Evolutionary conservation across 2,888 invertebrate genomes (phyloP).

Genomic region (Diloba caeruleocephala): DNA sequence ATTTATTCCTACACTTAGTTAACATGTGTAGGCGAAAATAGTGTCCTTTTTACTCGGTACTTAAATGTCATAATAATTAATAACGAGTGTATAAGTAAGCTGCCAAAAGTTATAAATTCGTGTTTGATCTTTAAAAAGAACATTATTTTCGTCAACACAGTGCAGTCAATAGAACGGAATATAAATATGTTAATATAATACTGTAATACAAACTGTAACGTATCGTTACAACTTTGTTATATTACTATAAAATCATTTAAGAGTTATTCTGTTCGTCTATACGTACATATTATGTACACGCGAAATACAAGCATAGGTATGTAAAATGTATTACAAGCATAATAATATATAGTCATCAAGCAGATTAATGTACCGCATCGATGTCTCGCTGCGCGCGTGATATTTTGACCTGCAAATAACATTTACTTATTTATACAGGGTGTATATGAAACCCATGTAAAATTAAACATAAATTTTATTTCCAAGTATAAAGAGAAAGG

Average conservation of each 20-base stretch:
- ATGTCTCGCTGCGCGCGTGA: conserved; percentile 98
- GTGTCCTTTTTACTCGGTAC: conserved; percentile 15
- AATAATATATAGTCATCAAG: conserved; percentile 38
- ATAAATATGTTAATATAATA: conserved; percentile 59
- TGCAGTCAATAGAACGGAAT: conserved; percentile 31
- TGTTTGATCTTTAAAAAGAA: conserved; percentile 2
- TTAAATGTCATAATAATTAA: not conserved
- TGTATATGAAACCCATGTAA: conserved; percentile 39
- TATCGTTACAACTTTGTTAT: conserved; percentile 47
- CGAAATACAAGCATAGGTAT: conserved; percentile 32
- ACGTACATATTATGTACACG: conserved; percentile 37
- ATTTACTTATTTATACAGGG: conserved; percentile 44
- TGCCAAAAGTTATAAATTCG: conserved; percentile 33
- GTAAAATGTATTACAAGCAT: conserved; percentile 35
- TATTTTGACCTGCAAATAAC: conserved; percentile 92
- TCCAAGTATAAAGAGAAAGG: conserved; percentile 10
- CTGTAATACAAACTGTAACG: conserved; percentile 60
- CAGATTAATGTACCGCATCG: conserved; percentile 91
- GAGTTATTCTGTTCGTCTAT: conserved; percentile 30
- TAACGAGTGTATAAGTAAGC: conserved; percentile 18
- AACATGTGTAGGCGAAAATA: conserved; percentile 46
- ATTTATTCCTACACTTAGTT: conserved; percentile 22
- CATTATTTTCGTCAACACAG: conserved; percentile 44
- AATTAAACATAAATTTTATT: conserved; percentile 18
- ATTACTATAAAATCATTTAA: conserved; percentile 46